Percentiles rank a stretch among this genome's conserved stretches.
phyloP scores from a whole-genome alignment of 1,140 invertebrate species.

The honey bee (Apis mellifera) region DNA sequence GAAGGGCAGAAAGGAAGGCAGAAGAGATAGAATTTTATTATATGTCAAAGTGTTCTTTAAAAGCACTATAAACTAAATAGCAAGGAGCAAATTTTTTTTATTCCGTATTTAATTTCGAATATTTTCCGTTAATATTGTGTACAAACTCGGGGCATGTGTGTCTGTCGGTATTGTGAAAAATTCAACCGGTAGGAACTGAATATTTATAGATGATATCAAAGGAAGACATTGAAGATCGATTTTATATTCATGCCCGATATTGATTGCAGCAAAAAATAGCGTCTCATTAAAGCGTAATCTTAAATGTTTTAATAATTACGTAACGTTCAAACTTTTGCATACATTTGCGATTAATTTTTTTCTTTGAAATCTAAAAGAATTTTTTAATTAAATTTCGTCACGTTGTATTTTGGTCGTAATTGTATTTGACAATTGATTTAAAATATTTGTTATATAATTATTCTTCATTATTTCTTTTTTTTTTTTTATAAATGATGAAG shows the following conservation, averaged over 20 bases:
- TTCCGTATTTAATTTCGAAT: neutral
- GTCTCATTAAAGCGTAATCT: neutral
- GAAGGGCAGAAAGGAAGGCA: too few relatives aligned
- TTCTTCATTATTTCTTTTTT: neutral
- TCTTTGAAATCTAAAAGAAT: neutral
- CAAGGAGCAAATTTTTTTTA: neutral
- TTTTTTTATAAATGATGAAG: too few relatives aligned
- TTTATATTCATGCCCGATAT: conserved; percentile 30
- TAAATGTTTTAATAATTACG: conserved; percentile 13
- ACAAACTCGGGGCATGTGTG: neutral
- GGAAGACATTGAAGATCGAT: conserved; percentile 22
- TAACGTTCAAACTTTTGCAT: neutral
- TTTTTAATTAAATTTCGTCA: neutral
- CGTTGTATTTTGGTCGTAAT: too few relatives aligned
- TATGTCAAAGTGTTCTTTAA: neutral
- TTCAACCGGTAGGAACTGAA: conserved; percentile 16
- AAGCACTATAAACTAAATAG: neutral
- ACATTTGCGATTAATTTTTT: neutral
- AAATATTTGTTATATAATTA: neutral
- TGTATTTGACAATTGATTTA: neutral
- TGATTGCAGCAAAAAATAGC: conserved; percentile 19
- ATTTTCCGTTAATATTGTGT: neutral
- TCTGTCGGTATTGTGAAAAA: neutral
- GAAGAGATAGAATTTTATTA: conserved; percentile 17
- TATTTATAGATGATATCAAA: conserved; percentile 33